Conservation (phyloP, 2,797 vertebrate genomes). For the Channallabes apus region DNA sequence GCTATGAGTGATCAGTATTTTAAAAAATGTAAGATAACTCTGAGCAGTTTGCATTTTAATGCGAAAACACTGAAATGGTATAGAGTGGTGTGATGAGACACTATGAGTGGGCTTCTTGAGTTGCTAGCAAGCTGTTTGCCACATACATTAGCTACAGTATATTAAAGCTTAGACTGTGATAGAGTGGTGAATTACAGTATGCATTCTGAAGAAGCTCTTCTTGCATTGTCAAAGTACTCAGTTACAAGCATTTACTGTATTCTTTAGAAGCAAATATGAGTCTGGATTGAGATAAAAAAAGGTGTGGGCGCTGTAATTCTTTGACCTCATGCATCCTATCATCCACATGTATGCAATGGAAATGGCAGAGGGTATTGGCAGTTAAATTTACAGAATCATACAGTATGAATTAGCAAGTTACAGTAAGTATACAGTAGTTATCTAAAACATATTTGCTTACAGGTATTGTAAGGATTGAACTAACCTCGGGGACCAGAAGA, state of each 20-base stretch:
- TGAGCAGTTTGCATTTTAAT: not conserved
- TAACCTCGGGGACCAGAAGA: too few relatives aligned
- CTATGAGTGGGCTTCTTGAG: not conserved
- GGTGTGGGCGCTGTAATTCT: not conserved
- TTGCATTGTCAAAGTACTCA: not conserved
- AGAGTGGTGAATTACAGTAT: conserved; percentile 9
- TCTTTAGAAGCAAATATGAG: not conserved
- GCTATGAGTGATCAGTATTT: not conserved
- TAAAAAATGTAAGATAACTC: not conserved
- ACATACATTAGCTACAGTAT: conserved; percentile 59
- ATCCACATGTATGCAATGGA: not conserved
- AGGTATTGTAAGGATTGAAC: too few relatives aligned
- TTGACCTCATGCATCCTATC: not conserved
- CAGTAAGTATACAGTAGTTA: not conserved
- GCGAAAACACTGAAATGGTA: not conserved
- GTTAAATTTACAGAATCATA: not conserved
- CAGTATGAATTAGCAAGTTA: not conserved
- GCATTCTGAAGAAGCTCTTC: conserved; percentile 39
- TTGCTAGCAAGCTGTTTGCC: conserved; percentile 49
- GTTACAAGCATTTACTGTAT: not conserved
- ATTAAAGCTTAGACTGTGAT: conserved; percentile 56
- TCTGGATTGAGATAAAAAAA: not conserved
- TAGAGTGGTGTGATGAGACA: not conserved
- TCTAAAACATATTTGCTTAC: not conserved
- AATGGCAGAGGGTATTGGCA: not conserved